Evolutionary conservation across 2,888 invertebrate genomes (phyloP), one percentile per base, ranked within the genome.

Genomic region (Zaprionus obscuricornis): DNA sequence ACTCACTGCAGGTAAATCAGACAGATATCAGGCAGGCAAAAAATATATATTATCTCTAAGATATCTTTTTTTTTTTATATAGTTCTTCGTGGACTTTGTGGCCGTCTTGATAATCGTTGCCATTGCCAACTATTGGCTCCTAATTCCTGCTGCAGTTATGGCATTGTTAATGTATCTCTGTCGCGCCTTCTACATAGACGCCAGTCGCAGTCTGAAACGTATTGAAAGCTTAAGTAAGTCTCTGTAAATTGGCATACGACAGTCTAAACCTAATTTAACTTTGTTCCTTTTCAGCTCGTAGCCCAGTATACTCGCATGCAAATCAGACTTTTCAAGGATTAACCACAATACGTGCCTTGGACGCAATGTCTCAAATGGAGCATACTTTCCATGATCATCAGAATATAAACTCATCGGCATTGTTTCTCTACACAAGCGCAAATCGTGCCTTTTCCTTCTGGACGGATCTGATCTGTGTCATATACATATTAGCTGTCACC

Each of bases 371-470:
- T 1, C 91, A 92, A 17, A 91, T 96, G 50, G 91, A 92, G 22
- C 88, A 90, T 22, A 93, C 93, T 63, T 94, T 94, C 70, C 93
- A 94, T 78, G 89, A 90, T 7, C 91, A 92, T 65, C 93, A 93
- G 79, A 93, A 93, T 79, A 79, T 91, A 0, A 95, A 96, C 85
- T 93, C 94, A 0, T 93, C 95, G 0, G 93, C 95, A 0, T 95
- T 94, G 93, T 92, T 91, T 87, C 91, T 96, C 63, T 97, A 97
- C 88, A 93, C 98, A 20, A 93, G 96, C 0, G 94, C 96, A 7
- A 96, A 96, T 6, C 93, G 98, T 62, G 98, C 98, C 70, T 97
- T 99, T 86, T 98, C 97, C 0, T 95, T 97, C 77, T 96, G 96
- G 93, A 91, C 98, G 72, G 99, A 99, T 89, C 91, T 96, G 59